A percentile compares a stretch with the other conserved stretches of the same genome.
Conservation (phyloP, 2,797 vertebrate species). For the Acanthopagrus latus region DNA sequence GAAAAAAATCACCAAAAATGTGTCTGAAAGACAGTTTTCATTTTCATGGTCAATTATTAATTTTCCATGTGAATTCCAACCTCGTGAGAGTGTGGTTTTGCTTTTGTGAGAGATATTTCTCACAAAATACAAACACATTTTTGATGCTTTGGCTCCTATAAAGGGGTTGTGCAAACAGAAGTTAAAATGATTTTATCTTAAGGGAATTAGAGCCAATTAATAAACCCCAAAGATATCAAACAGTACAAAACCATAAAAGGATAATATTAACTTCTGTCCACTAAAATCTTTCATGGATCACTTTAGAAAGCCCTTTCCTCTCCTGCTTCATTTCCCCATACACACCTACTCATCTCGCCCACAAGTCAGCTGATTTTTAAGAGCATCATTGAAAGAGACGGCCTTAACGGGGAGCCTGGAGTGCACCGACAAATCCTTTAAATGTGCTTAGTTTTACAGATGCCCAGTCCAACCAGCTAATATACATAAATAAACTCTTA, state of each 20-base stretch:
- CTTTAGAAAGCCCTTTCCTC: slow-evolving; percentile 17
- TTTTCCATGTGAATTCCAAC: slow-evolving; percentile 3
- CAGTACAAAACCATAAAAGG: not conserved
- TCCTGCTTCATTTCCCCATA: slow-evolving; percentile 8
- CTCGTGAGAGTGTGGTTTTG: not conserved
- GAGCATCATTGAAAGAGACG: slow-evolving; percentile 49
- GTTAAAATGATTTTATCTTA: not conserved
- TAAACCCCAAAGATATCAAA: not conserved
- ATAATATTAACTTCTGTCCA: not conserved
- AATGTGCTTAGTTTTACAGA: slow-evolving; percentile 61
- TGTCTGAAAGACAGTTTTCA: slow-evolving; percentile 12
- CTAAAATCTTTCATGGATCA: not conserved
- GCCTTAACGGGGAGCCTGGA: slow-evolving; percentile 42
- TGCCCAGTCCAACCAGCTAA: slow-evolving; percentile 23
- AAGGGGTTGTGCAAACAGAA: not conserved
- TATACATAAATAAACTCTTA: slow-evolving; percentile 36
- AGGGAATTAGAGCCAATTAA: slow-evolving; percentile 3
- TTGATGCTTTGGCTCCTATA: not conserved
- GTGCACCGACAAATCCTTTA: slow-evolving; percentile 57
- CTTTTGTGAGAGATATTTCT: not conserved
- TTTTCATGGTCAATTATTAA: slow-evolving; percentile 18
- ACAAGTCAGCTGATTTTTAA: slow-evolving; percentile 49
- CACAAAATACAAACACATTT: not conserved
- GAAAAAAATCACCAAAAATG: not conserved
- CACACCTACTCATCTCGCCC: slow-evolving; percentile 26